A percentile compares a stretch with the other conserved stretches of the same genome.
phyloP scores from a whole-genome alignment of 2,888 invertebrate species.

The Cantharis lateralis region DNA sequence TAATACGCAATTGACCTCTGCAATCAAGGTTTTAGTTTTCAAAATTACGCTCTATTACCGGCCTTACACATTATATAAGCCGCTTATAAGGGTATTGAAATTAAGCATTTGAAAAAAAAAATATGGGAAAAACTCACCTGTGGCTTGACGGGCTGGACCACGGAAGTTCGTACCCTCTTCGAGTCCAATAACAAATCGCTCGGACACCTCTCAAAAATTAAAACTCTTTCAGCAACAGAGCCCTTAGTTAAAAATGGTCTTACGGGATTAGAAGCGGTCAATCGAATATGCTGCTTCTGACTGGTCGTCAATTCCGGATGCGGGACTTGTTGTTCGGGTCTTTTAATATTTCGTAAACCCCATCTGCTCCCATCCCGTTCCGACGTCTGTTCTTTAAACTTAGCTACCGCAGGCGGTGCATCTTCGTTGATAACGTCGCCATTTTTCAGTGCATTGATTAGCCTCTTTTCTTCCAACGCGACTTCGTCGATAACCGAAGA shows the following conservation, averaged over 20 bases:
- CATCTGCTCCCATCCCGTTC: conserved; percentile 47
- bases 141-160: conserved; percentile 53
- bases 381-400: conserved; percentile 18
- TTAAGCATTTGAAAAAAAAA: too few relatives aligned
- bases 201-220: conserved; percentile 89
- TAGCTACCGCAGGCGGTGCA: conserved; percentile 35
- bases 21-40: neutral
- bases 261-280: conserved; percentile 66
- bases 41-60: neutral
- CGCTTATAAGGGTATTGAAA: too few relatives aligned
- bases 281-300: conserved; percentile 62
- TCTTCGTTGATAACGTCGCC: conserved; percentile 67
- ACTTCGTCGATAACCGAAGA: conserved; percentile 64
- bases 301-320: conserved; percentile 69
- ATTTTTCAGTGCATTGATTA: conserved; percentile 78
- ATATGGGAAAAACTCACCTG: conserved; percentile 46
- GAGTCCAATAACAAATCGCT: conserved; percentile 75
- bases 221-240: conserved; percentile 87
- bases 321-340: conserved; percentile 62
- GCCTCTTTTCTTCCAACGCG: conserved; percentile 79
- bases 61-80: too few relatives aligned
- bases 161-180: conserved; percentile 67
- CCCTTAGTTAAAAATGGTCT: conserved; percentile 86
- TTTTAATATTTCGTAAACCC: conserved; percentile 52
- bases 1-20: neutral